Percentiles rank a stretch among this genome's conserved stretches.
These are phyloP conservation scores for Neopipo cinnamomea DNA, from an alignment of 2,113 vertebrate genomes.

Conservation along the genomic window DNA sequence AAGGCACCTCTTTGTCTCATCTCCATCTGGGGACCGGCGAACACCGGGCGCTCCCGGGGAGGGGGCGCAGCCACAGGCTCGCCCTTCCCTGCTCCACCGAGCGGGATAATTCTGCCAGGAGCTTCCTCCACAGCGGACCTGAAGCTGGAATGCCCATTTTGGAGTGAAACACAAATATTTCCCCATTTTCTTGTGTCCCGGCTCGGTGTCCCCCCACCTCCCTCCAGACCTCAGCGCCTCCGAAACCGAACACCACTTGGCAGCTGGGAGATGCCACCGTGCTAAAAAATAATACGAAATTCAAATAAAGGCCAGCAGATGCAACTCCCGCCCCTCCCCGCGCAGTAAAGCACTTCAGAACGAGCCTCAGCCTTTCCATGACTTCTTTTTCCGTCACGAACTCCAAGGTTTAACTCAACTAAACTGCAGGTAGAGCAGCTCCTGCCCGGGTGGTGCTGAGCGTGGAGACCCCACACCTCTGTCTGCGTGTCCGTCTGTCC, in stretches of 20 bases:
- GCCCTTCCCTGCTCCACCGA: neutral
- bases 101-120: neutral
- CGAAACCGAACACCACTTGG: neutral
- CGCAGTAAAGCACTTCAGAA: rapidly evolving
- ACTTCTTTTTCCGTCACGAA: neutral
- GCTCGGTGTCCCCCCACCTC: neutral
- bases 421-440: neutral
- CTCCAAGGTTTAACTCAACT: neutral
- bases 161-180: neutral
- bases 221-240: neutral
- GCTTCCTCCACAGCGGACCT: neutral
- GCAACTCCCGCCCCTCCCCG: neutral
- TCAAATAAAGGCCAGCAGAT: neutral
- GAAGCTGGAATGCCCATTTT: neutral
- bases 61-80: neutral
- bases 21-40: neutral
- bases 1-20: neutral
- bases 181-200: neutral
- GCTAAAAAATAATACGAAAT: neutral
- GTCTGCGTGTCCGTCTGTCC: neutral
- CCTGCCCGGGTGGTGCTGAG: neutral
- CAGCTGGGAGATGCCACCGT: neutral
- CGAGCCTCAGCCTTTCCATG: neutral
- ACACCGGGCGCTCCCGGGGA: neutral
- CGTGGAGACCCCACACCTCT: neutral